phyloP scores from a whole-genome alignment of 2,888 invertebrate genomes.

The Apoderus coryli region DNA sequence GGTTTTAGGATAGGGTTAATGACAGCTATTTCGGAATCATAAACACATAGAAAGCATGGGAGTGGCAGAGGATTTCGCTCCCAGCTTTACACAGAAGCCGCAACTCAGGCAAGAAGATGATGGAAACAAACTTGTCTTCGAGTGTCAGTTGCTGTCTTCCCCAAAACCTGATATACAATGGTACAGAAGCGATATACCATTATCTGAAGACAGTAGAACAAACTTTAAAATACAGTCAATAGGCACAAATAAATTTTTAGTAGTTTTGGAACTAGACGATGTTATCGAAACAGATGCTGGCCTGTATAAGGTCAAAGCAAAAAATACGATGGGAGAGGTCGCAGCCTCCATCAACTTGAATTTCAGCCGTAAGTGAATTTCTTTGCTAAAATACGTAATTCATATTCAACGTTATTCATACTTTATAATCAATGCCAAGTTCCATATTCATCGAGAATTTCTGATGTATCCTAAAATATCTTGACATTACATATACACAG shows the following conservation, averaged over 20 bases:
- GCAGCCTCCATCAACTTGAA: conserved; percentile 94
- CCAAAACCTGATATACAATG: conserved; percentile 86
- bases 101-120: conserved; percentile 93
- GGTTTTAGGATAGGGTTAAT: conserved; percentile 30
- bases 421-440: conserved; percentile 6
- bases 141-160: conserved; percentile 75
- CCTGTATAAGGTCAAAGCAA: conserved; percentile 92
- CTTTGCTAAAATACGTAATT: no score
- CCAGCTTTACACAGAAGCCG: conserved; percentile 97
- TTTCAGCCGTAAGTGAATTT: conserved; percentile 80
- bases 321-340: conserved; percentile 94
- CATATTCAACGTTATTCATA: no score
- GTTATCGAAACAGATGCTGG: conserved; percentile 93
- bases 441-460: not conserved
- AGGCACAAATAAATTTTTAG: conserved; percentile 73
- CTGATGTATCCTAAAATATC: no score
- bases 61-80: conserved; percentile 89
- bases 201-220: conserved; percentile 72
- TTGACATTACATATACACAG: no score
- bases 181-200: conserved; percentile 78
- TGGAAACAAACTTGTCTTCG: conserved; percentile 87
- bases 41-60: conserved; percentile 44
- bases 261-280: conserved; percentile 87
- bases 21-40: conserved; percentile 30
- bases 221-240: conserved; percentile 79